A percentile compares a stretch with the other conserved stretches of the same genome.
phyloP scores from a whole-genome alignment of 2,113 vertebrate genomes.

The Brevimyrus niger region DNA sequence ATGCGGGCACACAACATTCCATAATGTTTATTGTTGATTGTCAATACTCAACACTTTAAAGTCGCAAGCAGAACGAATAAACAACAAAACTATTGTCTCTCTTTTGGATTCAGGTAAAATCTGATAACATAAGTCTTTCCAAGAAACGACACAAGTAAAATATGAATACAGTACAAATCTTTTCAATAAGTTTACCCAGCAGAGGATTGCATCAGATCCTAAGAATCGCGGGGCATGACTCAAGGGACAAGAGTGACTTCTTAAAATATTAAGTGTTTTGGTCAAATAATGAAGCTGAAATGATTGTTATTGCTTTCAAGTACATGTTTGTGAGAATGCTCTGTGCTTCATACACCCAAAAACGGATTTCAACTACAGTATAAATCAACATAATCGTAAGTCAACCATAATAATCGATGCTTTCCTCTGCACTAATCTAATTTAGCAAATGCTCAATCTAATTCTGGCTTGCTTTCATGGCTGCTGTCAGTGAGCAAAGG shows the following conservation, averaged over 20 bases:
- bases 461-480: constrained; percentile 1
- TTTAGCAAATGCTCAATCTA: constrained; percentile 9
- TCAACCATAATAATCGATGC: constrained; percentile 10
- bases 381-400: constrained; percentile 11
- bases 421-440: constrained; percentile 13
- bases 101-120: not conserved
- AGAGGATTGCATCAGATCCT: not conserved
- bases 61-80: not conserved
- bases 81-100: not conserved
- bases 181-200: not conserved
- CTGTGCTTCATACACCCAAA: not conserved
- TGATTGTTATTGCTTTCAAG: not conserved
- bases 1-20: not conserved
- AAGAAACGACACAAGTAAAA: not conserved
- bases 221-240: not conserved
- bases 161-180: not conserved
- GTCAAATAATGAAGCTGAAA: not conserved
- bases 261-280: not conserved
- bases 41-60: not conserved
- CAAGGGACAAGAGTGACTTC: not conserved
- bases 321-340: not conserved
- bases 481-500: not conserved
- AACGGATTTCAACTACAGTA: not conserved
- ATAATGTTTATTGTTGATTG: not conserved
- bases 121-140: not conserved